Evolutionary conservation across 1,140 invertebrate species (phyloP).

Genomic region (Cherax destructor): DNA sequence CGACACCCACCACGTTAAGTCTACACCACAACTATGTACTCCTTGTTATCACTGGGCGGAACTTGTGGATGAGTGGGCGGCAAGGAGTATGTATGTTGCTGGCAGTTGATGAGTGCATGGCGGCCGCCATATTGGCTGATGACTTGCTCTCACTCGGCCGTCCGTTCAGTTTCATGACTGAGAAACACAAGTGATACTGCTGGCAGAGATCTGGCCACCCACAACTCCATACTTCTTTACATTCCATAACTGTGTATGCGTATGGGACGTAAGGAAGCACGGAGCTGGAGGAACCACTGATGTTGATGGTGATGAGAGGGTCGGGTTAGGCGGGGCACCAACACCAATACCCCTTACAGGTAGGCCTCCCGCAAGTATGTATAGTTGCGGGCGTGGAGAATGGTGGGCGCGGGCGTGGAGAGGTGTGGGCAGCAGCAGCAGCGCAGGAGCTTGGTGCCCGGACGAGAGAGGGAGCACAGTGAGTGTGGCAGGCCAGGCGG

Average conservation of each 20-base stretch:
- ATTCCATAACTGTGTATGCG: slow-evolving; percentile 58
- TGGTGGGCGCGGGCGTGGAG: background rate
- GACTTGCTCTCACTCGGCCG: slow-evolving; percentile 37
- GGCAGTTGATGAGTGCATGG: slow-evolving; percentile 36
- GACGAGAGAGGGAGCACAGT: slow-evolving; percentile 57
- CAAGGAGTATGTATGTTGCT: slow-evolving; percentile 20
- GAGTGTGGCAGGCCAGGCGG: slow-evolving; percentile 41
- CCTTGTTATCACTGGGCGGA: too few relatives aligned
- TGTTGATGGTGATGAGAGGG: background rate
- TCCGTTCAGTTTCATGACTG: slow-evolving; percentile 1
- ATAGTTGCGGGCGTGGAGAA: slow-evolving; percentile 13
- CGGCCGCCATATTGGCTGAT: slow-evolving; percentile 47
- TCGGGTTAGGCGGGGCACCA: background rate
- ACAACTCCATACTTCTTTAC: slow-evolving; percentile 69
- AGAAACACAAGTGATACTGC: background rate
- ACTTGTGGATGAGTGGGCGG: background rate
- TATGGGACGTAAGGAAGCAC: slow-evolving; percentile 68
- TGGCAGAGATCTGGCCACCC: slow-evolving; percentile 28
- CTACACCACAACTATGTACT: background rate
- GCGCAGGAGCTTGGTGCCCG: slow-evolving; percentile 43
- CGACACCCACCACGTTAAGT: slow-evolving; percentile 1
- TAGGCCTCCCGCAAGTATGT: background rate
- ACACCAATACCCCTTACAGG: background rate
- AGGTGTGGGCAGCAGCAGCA: slow-evolving; percentile 13
- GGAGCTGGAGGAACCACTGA: slow-evolving; percentile 54